Conservation (phyloP, 2,113 vertebrate species). For the Phasianus colchicus region DNA sequence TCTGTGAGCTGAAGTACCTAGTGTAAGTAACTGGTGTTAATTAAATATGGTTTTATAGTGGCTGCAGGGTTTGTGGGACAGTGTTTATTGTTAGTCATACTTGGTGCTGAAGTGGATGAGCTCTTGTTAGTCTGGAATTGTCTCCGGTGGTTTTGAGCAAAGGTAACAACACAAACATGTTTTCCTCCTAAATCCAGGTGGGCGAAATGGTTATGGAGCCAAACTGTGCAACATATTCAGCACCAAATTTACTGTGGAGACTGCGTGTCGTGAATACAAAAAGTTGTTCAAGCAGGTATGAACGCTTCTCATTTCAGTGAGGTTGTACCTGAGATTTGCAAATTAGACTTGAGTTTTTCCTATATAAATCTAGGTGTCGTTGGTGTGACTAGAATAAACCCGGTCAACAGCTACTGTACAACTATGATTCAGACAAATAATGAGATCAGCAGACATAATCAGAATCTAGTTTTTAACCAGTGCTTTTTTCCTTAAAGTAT, state of each 20-base stretch:
- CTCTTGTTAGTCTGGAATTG: background rate
- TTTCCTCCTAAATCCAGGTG: conserved; percentile 80
- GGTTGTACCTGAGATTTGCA: background rate
- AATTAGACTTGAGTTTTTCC: background rate
- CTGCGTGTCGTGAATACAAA: conserved; percentile 90
- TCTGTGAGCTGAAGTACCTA: background rate
- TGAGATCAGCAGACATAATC: background rate
- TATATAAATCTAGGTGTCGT: background rate
- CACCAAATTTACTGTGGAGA: conserved; percentile 96
- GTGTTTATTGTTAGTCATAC: background rate
- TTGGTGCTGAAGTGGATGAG: background rate
- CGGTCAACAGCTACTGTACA: background rate
- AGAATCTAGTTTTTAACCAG: background rate
- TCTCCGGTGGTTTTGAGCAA: background rate
- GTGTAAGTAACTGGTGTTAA: background rate
- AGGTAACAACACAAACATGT: background rate
- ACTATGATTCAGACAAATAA: background rate
- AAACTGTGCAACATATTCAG: conserved; percentile 99
- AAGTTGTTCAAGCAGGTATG: conserved; percentile 92
- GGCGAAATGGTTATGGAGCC: conserved; percentile 98
- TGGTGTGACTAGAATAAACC: background rate
- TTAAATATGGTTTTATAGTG: background rate
- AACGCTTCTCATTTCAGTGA: background rate
- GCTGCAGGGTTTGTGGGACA: background rate
- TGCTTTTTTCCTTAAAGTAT: background rate